Base-by-base conservation (phyloP, 2,797 vertebrate genomes). In the Momotus momota region DNA sequence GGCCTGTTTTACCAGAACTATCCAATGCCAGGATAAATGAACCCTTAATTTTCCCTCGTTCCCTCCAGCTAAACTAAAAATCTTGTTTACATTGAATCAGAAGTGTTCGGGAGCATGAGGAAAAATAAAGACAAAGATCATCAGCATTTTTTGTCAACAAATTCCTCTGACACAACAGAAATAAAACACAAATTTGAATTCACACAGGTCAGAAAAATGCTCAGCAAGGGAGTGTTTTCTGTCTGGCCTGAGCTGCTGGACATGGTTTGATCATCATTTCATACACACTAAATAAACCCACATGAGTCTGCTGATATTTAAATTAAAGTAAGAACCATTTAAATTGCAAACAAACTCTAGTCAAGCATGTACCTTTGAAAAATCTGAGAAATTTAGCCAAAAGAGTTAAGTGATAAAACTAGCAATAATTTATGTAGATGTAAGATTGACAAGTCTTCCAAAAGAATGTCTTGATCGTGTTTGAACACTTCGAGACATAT, bases 291-390 rank as follows among this genome's bases (percentile, higher is more conserved):
- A 92, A 95, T 79, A 94, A 95, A 94, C 46, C n/a, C 73, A 73
- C 52, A 31, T 48, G 49, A 81, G 17, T 51, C 25, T 49, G 64
- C 61, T 66, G 45, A 65, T 81, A 92, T 74, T 90, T 79, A 81
- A 83, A 91, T 90, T 79, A 81, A 83, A 91, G 27, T 35, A 85
- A 80, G 66, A 33, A 67, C 33, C 5, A 35, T 70, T 92, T 93
- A 95, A 97, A 95, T 80, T 94, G 58, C 49, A 96, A 96, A 93
- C 49, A 4, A 6, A 55, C 77, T 82, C 65, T 66, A 67, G 86
- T 90, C 45, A 67, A 95, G 86, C 6, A 41, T 4, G 8, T 38
- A 71, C 67, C 29, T 84, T 86, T 57, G 57, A 92, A 78, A 93
- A 93, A 69, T 48, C 23, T 29, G 38, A 46, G 55, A 90, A 72